These are phyloP conservation scores for Asteroscopus sphinx DNA, from an alignment of 2,888 invertebrate species.

Conservation along the genomic window DNA sequence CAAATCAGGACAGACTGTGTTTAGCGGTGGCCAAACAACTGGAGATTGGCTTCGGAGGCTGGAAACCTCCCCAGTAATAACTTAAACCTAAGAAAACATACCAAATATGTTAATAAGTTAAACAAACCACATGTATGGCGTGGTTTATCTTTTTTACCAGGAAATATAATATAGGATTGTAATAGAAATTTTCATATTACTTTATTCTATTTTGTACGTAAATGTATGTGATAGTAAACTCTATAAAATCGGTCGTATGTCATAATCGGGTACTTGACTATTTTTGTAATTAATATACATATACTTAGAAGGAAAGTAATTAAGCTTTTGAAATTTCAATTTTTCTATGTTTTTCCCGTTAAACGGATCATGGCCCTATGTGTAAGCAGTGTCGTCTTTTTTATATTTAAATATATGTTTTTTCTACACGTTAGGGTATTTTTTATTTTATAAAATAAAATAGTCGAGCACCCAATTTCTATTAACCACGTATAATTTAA, in stretches of 20 bases:
- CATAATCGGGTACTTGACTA: constrained; percentile 52
- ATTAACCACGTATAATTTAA: constrained; percentile 3
- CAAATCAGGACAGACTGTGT: constrained; percentile 94
- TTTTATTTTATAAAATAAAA: constrained; percentile 29
- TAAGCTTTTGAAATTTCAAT: constrained; percentile 10
- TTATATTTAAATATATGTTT: constrained; percentile 14
- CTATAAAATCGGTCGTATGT: constrained; percentile 52
- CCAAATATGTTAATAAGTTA: constrained; percentile 51
- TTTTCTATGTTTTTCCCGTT: constrained; percentile 25
- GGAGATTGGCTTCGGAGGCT: constrained; percentile 95
- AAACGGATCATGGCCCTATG: constrained; percentile 23
- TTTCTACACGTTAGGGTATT: too few species aligned
- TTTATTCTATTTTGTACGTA: constrained; percentile 60
- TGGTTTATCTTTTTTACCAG: constrained; percentile 67
- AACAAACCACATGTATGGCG: constrained; percentile 73
- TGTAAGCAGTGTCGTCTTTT: constrained; percentile 18
- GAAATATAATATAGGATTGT: constrained; percentile 38
- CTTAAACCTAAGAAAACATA: constrained; percentile 32
- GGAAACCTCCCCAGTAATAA: constrained; percentile 90
- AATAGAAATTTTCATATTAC: constrained; percentile 44
- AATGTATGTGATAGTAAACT: constrained; percentile 53
- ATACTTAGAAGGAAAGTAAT: neutral
- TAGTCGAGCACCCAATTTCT: constrained; percentile 50
- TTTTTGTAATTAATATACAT: constrained; percentile 43
- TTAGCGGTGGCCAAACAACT: constrained; percentile 94